Evolutionary conservation across 2,113 vertebrate genomes (phyloP).

Genomic region (Himantopus leucocephalus): DNA sequence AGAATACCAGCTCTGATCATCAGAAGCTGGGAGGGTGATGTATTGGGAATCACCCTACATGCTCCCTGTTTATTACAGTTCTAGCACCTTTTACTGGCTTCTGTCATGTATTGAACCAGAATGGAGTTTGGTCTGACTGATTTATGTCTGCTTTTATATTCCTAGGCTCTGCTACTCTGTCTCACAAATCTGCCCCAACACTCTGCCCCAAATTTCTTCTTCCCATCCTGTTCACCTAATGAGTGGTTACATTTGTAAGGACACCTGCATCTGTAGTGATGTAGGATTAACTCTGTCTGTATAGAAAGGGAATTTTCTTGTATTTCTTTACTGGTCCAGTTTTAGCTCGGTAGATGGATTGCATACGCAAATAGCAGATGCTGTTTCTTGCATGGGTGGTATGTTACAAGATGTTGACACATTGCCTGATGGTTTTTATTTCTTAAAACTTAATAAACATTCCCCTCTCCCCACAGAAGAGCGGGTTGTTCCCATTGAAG

Average conservation of each 20-base stretch:
- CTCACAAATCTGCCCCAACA: background rate
- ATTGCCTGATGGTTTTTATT: background rate
- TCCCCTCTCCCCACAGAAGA: constrained; percentile 80
- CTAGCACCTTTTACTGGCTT: background rate
- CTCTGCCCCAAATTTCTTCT: background rate
- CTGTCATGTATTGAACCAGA: background rate
- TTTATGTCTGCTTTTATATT: background rate
- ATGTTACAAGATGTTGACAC: background rate
- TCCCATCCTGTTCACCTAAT: background rate
- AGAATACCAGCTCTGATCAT: background rate
- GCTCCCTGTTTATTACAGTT: background rate
- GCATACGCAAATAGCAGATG: background rate
- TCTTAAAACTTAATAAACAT: constrained; percentile 7
- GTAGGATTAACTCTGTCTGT: background rate
- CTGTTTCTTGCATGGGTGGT: background rate
- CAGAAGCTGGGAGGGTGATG: background rate
- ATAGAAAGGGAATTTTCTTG: background rate
- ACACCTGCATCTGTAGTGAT: background rate
- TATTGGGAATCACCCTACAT: background rate
- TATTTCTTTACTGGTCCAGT: background rate
- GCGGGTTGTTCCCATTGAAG: constrained; percentile 89
- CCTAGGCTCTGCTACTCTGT: background rate
- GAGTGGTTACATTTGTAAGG: background rate
- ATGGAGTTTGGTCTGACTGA: background rate
- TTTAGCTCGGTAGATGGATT: background rate